Evolutionary conservation across 1,140 invertebrate species (phyloP).

Genomic region (Uloborus diversus): DNA sequence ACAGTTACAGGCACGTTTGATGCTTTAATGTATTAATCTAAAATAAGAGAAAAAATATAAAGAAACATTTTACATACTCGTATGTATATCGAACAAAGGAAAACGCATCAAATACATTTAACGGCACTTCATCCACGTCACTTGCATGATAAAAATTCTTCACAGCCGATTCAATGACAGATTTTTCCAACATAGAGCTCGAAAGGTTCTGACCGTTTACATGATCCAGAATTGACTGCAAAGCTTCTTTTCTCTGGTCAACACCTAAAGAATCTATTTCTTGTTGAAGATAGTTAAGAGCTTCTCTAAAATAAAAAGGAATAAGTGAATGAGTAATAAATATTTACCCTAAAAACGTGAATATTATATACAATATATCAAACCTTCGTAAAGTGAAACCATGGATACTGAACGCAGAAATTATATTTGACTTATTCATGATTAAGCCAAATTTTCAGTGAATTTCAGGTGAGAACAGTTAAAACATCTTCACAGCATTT

Average conservation of each 20-base stretch:
- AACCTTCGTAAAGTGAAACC: slow-evolving; percentile 44
- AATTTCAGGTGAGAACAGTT: too few relatives aligned
- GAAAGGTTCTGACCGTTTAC: slow-evolving; percentile 76
- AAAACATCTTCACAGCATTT: too few relatives aligned
- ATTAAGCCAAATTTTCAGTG: too few relatives aligned
- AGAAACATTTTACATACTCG: slow-evolving; percentile 63
- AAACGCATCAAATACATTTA: slow-evolving; percentile 83
- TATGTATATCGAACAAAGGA: slow-evolving; percentile 82
- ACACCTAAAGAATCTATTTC: slow-evolving; percentile 69
- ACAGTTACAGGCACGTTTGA: too few relatives aligned
- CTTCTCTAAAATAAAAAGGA: slow-evolving; percentile 70
- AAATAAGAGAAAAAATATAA: neutral
- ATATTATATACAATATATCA: too few relatives aligned
- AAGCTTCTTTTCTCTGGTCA: slow-evolving; percentile 63
- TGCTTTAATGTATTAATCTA: too few relatives aligned
- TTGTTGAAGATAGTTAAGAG: slow-evolving; percentile 70
- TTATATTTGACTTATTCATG: slow-evolving; percentile 24
- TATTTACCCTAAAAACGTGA: too few relatives aligned
- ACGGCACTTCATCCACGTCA: slow-evolving; percentile 79
- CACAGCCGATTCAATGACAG: slow-evolving; percentile 77
- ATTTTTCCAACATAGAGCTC: slow-evolving; percentile 78
- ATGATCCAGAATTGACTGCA: slow-evolving; percentile 71
- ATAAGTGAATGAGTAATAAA: slow-evolving; percentile 12
- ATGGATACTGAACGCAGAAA: slow-evolving; percentile 30
- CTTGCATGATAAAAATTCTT: slow-evolving; percentile 76